Conservation (phyloP, 2,888 invertebrate genomes). For the Portevinia maculata region DNA sequence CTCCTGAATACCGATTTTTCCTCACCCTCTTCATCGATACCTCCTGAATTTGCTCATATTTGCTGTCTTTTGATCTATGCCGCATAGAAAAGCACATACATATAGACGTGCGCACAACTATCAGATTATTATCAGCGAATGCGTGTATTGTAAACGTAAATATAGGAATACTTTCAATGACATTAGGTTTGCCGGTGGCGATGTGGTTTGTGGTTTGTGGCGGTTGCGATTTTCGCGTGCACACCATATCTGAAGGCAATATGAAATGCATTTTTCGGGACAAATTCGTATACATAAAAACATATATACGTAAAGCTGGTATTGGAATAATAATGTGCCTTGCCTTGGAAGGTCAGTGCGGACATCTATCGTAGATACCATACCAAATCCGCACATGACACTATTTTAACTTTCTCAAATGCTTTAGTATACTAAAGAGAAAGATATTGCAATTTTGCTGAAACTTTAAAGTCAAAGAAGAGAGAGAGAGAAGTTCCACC, state of each 20-base stretch:
- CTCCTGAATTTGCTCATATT: not conserved
- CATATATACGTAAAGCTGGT: not conserved
- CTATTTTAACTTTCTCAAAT: conserved; percentile 23
- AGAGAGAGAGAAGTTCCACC: too few species aligned
- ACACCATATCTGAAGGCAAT: not conserved
- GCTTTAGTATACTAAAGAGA: too few species aligned
- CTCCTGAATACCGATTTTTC: conserved; percentile 6
- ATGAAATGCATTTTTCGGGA: too few species aligned
- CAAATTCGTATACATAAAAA: not conserved
- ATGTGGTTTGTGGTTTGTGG: not conserved
- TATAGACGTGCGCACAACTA: not conserved
- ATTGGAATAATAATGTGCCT: conserved; percentile 16
- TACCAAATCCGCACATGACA: conserved; percentile 34
- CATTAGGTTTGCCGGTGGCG: not conserved
- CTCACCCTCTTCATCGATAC: not conserved
- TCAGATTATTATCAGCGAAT: conserved; percentile 2
- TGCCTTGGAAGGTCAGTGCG: conserved; percentile 50
- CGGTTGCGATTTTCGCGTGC: conserved; percentile 43
- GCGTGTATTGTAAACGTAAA: not conserved
- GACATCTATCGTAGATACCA: not conserved
- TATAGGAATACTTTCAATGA: conserved; percentile 8
- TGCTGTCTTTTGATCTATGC: conserved; percentile 5
- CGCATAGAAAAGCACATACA: conserved; percentile 5
- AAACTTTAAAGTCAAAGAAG: too few species aligned
- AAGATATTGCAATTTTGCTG: too few species aligned